Base-by-base conservation (phyloP, 2,113 vertebrate species). In the Penelope pileata region DNA sequence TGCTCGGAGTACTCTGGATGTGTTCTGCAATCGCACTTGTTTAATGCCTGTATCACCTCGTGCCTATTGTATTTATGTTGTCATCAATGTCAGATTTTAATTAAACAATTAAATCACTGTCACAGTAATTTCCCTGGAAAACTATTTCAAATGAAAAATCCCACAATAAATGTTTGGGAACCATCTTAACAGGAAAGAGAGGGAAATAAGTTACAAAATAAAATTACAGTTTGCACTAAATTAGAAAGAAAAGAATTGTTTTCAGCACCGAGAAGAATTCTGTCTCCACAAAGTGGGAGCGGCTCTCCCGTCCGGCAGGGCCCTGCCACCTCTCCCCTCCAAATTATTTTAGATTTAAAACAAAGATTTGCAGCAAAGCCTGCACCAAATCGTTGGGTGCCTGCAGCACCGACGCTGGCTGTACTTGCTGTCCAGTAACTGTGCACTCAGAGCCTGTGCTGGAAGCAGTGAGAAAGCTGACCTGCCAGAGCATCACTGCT, bases 81-180 rank as follows among this genome's bases (percentile, higher is more conserved):
- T 89, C 87, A 88, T 96, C 93, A 96, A 94, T 92, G 92, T 97
- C 93, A 94, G 88, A 81, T 94, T 95, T 95, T 96, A 97, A 95
- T 96, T 96, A 96, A 97, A 94, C 88, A 83, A 91, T 97, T 96
- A 97, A 93, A 95, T 96, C 86, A 95, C 80, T 96, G 95, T 97
- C 95, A 93, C 69, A 67, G 94, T 94, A 91, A 96, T 97, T 96
- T 94, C 94, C 88, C 84, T 59, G 86, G 91, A 94, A 96, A 93
- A 94, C 87, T 93, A 91, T 96, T 91, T 94, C 73, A 94, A 95
- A 95, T 94, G 85, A 96, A 95, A 96, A 95, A 97, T 88, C 83
- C 86, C 88, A 94, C 90, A 94, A 94, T 97, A 95, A 91, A 94
- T 94, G 86, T 90, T 90, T 96, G 68, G 88, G 66, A 96, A 93